phyloP scores from a whole-genome alignment of 2,113 vertebrate genomes.

The Leucopternis melanops region DNA sequence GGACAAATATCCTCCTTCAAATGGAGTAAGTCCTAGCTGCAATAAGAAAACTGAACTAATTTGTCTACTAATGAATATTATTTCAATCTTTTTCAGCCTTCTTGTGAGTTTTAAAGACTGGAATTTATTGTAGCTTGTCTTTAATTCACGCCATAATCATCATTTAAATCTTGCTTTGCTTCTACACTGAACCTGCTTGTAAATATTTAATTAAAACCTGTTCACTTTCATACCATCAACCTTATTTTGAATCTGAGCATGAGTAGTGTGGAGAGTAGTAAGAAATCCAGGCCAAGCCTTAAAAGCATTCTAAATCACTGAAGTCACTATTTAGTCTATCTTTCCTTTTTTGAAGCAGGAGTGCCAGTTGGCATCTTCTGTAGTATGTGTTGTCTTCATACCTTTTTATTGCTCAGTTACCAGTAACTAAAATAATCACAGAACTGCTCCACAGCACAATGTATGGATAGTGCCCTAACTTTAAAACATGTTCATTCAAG shows the following conservation, averaged over 20 bases:
- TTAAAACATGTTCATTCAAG: background rate
- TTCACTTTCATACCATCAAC: background rate
- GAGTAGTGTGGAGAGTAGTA: background rate
- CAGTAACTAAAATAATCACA: constrained; percentile 17
- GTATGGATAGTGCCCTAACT: background rate
- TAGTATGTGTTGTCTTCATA: background rate
- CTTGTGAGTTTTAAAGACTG: background rate
- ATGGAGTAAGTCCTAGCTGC: background rate
- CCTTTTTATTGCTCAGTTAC: constrained; percentile 18
- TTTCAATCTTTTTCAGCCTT: background rate
- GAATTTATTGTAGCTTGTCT: background rate
- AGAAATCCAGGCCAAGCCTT: constrained; percentile 36
- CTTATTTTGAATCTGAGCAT: background rate
- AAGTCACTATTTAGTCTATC: constrained; percentile 66
- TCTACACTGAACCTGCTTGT: background rate
- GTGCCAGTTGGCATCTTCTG: constrained; percentile 44
- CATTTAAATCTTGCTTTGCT: background rate
- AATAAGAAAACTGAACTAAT: background rate
- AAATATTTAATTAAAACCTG: background rate
- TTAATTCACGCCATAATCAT: background rate
- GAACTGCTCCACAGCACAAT: background rate
- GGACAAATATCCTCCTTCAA: background rate
- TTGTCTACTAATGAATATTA: background rate
- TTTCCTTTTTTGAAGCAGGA: constrained; percentile 3
- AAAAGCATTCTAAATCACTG: constrained; percentile 61